Evolutionary conservation across 2,797 vertebrate species (phyloP).

Genomic region (Alauda arvensis): DNA sequence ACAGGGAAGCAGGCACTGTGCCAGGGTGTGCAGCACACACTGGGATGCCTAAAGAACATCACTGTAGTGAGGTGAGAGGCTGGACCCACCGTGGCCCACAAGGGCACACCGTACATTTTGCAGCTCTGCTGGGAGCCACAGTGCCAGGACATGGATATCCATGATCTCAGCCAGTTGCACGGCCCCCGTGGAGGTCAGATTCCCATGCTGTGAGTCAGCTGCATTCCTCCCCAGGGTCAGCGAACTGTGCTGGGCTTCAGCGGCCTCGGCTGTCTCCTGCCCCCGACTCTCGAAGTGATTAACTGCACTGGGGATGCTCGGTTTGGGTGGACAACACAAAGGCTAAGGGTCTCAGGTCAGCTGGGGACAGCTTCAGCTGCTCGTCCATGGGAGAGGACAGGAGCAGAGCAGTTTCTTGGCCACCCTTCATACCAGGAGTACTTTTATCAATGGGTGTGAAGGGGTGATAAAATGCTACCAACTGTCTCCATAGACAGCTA

Average conservation of each 20-base stretch:
- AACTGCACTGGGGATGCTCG: background rate
- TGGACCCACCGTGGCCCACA: rapidly evolving
- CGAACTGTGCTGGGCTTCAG: background rate
- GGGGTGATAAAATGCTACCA: background rate
- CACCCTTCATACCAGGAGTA: background rate
- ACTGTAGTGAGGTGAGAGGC: background rate
- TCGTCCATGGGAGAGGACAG: background rate
- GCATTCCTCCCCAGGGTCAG: constrained; percentile 23
- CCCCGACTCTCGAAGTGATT: background rate
- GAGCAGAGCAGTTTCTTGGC: background rate
- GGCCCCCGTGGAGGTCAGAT: background rate
- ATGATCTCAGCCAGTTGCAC: background rate
- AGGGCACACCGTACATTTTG: rapidly evolving
- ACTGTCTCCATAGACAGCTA: background rate
- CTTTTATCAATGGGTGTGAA: background rate
- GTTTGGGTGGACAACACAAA: background rate
- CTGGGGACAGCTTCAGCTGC: background rate
- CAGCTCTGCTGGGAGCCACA: background rate
- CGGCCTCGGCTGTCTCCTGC: background rate
- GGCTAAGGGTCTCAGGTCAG: background rate
- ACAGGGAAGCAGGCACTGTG: background rate
- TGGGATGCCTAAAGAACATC: background rate
- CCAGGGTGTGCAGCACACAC: background rate
- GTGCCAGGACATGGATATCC: background rate
- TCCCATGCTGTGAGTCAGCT: constrained; percentile 17